phyloP scores from a whole-genome alignment of 1,140 invertebrate species.

The Dermatophagoides farinae region DNA sequence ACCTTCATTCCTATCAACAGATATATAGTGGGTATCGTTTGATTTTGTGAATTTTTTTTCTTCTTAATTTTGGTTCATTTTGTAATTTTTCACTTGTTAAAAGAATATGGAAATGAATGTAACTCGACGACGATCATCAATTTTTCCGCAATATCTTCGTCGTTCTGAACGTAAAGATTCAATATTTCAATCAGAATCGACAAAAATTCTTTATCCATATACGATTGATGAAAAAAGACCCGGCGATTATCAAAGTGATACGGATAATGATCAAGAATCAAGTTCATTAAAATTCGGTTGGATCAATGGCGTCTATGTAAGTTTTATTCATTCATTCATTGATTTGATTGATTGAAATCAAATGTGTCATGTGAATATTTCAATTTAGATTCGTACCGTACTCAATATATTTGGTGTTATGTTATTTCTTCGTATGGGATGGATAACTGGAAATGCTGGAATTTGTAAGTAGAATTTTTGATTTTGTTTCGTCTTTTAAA shows the following conservation, averaged over 20 bases:
- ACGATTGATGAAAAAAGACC: conserved; percentile 5
- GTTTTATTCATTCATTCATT: conserved; percentile 16
- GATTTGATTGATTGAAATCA: conserved; percentile 15
- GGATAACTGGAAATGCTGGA: background rate
- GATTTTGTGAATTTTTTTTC: too few relatives aligned
- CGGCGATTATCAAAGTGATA: background rate
- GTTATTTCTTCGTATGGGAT: conserved; percentile 28
- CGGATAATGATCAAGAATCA: background rate
- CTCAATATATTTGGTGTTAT: conserved; percentile 40
- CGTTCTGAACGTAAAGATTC: conserved; percentile 8
- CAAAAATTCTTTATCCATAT: conserved; percentile 4
- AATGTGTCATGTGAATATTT: too few relatives aligned
- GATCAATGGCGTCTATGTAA: conserved; percentile 31
- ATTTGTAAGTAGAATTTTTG: conserved; percentile 15
- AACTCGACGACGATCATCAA: background rate
- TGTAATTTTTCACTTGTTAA: too few relatives aligned
- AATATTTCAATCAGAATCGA: conserved; percentile 7
- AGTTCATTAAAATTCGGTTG: conserved; percentile 30
- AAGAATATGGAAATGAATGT: too few relatives aligned
- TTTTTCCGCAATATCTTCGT: conserved; percentile 4
- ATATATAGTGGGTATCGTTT: too few relatives aligned
- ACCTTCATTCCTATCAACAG: too few relatives aligned
- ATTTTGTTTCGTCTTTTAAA: background rate
- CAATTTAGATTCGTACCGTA: conserved; percentile 30
- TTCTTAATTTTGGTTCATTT: too few relatives aligned